Evolutionary conservation across 2,797 vertebrate genomes (phyloP).

Genomic region (Chloroceryle amazona): DNA sequence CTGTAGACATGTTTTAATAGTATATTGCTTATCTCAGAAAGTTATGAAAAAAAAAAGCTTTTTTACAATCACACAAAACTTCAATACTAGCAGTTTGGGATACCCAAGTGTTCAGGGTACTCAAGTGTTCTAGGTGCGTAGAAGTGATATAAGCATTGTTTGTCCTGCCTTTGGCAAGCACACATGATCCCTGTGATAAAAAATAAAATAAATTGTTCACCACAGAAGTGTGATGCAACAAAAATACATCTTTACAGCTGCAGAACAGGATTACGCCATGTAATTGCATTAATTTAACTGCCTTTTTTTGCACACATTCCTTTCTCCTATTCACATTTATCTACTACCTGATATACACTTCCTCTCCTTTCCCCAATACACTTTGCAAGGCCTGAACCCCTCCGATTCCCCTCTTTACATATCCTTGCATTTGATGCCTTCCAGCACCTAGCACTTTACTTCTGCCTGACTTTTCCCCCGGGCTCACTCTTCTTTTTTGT

Average conservation of each 20-base stretch:
- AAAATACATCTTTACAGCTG: neutral
- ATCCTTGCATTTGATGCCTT: neutral
- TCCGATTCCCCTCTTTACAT: neutral
- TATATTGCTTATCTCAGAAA: neutral
- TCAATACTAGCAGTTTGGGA: neutral
- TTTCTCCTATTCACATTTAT: neutral
- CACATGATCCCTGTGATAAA: neutral
- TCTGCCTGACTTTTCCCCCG: neutral
- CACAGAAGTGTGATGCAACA: neutral
- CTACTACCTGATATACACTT: neutral
- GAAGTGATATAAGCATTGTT: neutral
- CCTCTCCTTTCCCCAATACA: fast-evolving
- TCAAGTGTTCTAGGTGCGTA: neutral
- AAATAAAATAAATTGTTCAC: neutral
- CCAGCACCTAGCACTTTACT: neutral
- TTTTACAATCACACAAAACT: neutral
- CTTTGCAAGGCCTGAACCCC: neutral
- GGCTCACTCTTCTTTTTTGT: neutral
- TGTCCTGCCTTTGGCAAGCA: neutral
- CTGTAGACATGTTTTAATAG: neutral
- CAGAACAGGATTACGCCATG: neutral
- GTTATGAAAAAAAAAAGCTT: neutral
- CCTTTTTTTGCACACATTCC: neutral
- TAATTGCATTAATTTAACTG: neutral
- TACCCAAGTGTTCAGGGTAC: neutral